A percentile compares a stretch with the other conserved stretches of the same genome.
These are phyloP conservation scores for Papilio polyxenes DNA, from an alignment of 1,140 invertebrate genomes.

Conservation along the genomic window DNA sequence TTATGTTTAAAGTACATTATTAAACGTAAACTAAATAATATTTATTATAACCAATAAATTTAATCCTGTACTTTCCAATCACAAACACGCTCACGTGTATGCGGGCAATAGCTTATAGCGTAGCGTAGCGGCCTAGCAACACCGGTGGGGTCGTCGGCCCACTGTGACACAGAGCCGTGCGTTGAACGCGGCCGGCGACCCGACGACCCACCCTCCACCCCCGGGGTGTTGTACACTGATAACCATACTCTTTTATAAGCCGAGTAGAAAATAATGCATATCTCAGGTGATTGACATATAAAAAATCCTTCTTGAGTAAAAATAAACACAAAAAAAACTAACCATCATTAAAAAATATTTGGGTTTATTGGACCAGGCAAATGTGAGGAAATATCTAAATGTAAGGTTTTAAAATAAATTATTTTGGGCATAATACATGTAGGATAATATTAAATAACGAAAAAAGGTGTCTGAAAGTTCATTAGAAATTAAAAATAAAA, in stretches of 20 bases:
- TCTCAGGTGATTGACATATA: not conserved
- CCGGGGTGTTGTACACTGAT: not conserved
- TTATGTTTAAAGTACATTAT: not conserved
- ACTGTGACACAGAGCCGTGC: conserved; percentile 65
- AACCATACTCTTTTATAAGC: not conserved
- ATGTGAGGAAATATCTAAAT: no score
- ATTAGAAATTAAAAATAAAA: no score
- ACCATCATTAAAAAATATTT: no score
- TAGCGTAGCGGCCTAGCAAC: conserved; percentile 2
- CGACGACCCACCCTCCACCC: conserved; percentile 11
- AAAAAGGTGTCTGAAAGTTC: no score
- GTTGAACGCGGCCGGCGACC: conserved; percentile 73
- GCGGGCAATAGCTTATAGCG: conserved; percentile 21
- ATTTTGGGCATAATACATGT: no score
- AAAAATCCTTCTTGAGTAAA: not conserved
- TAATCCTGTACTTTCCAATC: not conserved
- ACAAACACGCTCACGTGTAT: not conserved
- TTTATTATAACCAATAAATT: not conserved
- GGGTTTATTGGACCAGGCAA: no score
- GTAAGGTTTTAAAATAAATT: no score
- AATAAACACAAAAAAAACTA: no score
- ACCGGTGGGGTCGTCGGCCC: conserved; percentile 56
- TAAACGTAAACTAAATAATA: not conserved
- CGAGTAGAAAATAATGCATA: not conserved
- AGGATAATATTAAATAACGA: no score